A percentile compares a stretch with the other conserved stretches of the same genome.
Conservation (phyloP, 1,140 invertebrate genomes). For the Octopus bimaculoides region DNA sequence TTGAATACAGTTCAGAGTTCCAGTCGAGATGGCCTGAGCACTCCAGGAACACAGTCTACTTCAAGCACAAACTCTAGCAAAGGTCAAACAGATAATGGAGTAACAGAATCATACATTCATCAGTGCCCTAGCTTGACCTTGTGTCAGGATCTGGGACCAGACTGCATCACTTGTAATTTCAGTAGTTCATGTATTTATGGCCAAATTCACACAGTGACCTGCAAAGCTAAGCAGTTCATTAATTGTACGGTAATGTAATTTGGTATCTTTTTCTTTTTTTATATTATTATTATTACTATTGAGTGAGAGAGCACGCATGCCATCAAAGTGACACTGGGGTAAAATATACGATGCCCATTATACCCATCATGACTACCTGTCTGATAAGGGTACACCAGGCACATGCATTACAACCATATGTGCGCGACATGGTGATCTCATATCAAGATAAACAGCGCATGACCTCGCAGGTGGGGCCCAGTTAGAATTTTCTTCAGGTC, state of each 20-base stretch:
- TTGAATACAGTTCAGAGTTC: not conserved
- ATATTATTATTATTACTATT: not conserved
- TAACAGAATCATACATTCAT: not conserved
- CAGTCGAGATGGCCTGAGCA: not conserved
- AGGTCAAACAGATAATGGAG: not conserved
- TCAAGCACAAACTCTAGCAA: not conserved
- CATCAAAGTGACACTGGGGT: no score
- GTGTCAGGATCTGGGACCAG: slow-evolving; percentile 35
- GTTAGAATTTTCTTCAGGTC: no score
- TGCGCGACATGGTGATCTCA: no score
- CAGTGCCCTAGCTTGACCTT: slow-evolving; percentile 30
- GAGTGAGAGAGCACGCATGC: not conserved
- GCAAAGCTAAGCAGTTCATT: slow-evolving; percentile 32
- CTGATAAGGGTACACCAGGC: no score
- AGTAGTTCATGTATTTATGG: slow-evolving; percentile 42
- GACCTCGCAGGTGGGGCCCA: no score
- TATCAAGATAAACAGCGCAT: no score
- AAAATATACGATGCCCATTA: no score
- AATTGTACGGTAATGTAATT: slow-evolving; percentile 36
- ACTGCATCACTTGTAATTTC: slow-evolving; percentile 41
- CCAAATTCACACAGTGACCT: slow-evolving; percentile 25
- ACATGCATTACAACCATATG: no score
- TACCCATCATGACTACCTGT: no score
- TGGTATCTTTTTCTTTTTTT: not conserved
- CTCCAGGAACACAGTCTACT: not conserved